Percentiles rank a stretch among this genome's conserved stretches.
Evolutionary conservation across 2,888 invertebrate species (phyloP).

Genomic region (Thumatha senex): DNA sequence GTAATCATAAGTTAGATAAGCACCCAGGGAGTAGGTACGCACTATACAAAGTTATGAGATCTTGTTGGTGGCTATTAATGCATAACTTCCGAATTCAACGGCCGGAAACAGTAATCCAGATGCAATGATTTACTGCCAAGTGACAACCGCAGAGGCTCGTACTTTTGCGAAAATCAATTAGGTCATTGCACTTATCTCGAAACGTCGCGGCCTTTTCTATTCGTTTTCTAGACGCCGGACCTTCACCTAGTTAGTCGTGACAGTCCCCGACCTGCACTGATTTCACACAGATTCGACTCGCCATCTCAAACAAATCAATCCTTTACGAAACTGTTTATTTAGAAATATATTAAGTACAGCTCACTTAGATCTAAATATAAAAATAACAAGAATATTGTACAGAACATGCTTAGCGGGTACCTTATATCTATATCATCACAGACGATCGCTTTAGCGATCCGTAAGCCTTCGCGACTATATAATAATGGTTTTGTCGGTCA

Average conservation of each 20-base stretch:
- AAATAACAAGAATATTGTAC: conserved; percentile 60
- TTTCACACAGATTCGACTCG: conserved; percentile 65
- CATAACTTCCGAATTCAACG: too few relatives aligned
- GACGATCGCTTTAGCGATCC: conserved; percentile 29
- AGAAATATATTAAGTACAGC: conserved; percentile 65
- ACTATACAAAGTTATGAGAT: neutral
- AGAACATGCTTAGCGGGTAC: conserved; percentile 35
- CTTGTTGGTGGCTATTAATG: neutral
- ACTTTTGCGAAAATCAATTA: conserved; percentile 41
- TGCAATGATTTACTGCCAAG: conserved; percentile 2
- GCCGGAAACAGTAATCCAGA: neutral
- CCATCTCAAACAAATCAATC: conserved; percentile 58
- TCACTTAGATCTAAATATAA: conserved; percentile 69
- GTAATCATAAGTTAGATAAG: neutral
- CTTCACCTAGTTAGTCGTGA: conserved; percentile 69
- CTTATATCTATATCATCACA: conserved; percentile 64
- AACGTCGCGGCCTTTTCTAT: conserved; percentile 39
- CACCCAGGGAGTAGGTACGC: too few relatives aligned
- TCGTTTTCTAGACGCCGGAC: conserved; percentile 61
- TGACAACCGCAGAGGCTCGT: conserved; percentile 7
- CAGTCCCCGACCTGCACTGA: conserved; percentile 57
- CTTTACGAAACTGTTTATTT: conserved; percentile 78
- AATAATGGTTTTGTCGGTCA: conserved; percentile 5
- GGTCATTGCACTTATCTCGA: conserved; percentile 55
- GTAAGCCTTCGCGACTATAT: conserved; percentile 7